A percentile compares a stretch with the other conserved stretches of the same genome.
phyloP scores from a whole-genome alignment of 2,113 vertebrate genomes.

The Athene cunicularia region DNA sequence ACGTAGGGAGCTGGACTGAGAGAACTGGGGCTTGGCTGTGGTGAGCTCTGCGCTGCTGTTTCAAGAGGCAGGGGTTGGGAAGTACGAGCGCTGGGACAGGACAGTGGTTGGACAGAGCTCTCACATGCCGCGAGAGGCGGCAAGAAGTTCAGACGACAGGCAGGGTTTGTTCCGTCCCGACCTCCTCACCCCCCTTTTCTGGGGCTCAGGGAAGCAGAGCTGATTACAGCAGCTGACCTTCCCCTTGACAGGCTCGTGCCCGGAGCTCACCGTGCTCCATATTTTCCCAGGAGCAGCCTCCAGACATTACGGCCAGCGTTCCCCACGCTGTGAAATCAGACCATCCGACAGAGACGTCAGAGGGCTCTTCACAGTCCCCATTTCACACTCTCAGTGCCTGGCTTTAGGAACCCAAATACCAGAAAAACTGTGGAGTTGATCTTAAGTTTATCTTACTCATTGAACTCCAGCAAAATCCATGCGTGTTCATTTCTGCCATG shows the following conservation, averaged over 20 bases:
- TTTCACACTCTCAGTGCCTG: not conserved
- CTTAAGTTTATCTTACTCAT: not conserved
- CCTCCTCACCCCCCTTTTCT: not conserved
- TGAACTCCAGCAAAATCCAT: not conserved
- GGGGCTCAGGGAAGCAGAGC: not conserved
- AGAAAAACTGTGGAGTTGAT: not conserved
- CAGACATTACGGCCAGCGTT: accelerated
- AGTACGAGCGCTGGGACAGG: accelerated
- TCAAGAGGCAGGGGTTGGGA: not conserved
- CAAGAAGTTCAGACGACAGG: not conserved
- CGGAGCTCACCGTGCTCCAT: accelerated
- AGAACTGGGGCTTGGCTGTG: not conserved
- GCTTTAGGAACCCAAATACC: not conserved
- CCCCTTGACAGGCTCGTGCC: not conserved
- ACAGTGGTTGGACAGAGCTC: accelerated
- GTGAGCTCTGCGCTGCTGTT: not conserved
- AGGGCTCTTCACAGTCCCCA: not conserved
- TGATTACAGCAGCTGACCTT: not conserved
- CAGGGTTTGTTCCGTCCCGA: not conserved
- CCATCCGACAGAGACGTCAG: not conserved
- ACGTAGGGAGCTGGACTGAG: accelerated
- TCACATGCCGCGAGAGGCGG: accelerated
- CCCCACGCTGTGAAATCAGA: not conserved
- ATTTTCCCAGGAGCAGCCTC: not conserved
- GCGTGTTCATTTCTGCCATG: not conserved